Evolutionary conservation across 2,797 vertebrate species (phyloP), one percentile per base, ranked within the genome.

Genomic region (Microtus obscurus): DNA sequence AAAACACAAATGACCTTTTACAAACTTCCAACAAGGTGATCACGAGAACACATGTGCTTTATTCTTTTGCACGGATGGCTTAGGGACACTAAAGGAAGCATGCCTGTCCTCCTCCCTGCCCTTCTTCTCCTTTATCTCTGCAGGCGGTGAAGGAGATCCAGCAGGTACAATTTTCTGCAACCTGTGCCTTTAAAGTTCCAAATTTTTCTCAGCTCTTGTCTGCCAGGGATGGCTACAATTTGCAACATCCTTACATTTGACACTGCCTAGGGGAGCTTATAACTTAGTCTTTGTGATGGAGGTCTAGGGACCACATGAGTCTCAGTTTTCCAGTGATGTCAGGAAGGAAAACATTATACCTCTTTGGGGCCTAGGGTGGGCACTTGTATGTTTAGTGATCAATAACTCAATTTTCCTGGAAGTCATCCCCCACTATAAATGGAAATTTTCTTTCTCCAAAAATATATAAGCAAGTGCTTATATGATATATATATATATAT

Each of bases 401-500:
- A 76, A 96, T 90, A 4, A 5, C 59, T 89, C 65, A 63, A 91
- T 83, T 91, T 51, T 77, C 74, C 85, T 82, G 43, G 63, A 92
- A 95, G 73, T 16, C 88, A 76, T 25, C 86, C 45, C 73, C 86
- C 88, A 69, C 31, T 91, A 34, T 73, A 37, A 90, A 69, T 81
- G 63, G 48, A 89, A 86, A 87, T 87, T 65, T 96, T 90, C 69
- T 83, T 82, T 93, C 59, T 91, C 87, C 69, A 73, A 69, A 90
- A 93, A 59, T 21, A 8, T 90, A 34, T 48, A 93, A 92, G 61
- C 45, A 93, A 51, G 53, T 19, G 17, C 53, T 17, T 53, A 19
- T 56, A 56, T 19, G 1, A 53, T 53, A 53, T 17, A 53, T 53
- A 56, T 56, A 56, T 53, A 1, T 96, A 4, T 96, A 45, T 45